Evolutionary conservation across 2,888 invertebrate genomes (phyloP).

Genomic region (Portevinia maculata): DNA sequence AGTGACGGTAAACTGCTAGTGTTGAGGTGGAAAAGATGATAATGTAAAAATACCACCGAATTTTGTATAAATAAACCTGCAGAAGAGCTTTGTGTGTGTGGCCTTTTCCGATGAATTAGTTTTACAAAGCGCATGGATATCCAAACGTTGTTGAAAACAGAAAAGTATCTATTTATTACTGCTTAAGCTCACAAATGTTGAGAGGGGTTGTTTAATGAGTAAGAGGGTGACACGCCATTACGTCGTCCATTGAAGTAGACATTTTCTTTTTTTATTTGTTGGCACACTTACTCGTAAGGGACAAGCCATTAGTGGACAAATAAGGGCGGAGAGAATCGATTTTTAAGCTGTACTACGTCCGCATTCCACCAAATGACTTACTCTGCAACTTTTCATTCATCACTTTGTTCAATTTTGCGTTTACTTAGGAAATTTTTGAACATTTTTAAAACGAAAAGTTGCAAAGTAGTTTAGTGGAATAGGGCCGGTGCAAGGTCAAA

Average conservation of each 20-base stretch:
- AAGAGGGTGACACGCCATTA: slow-evolving; percentile 21
- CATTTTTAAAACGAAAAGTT: too few relatives aligned
- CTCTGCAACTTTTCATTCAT: too few relatives aligned
- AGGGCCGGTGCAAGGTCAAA: too few relatives aligned
- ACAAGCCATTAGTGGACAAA: slow-evolving; percentile 35
- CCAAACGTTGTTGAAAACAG: background rate
- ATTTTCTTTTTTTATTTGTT: background rate
- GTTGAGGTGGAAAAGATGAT: background rate
- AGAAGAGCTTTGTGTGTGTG: slow-evolving; percentile 7
- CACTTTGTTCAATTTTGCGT: too few relatives aligned
- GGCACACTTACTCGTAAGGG: slow-evolving; percentile 37
- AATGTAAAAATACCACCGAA: background rate
- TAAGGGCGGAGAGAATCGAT: slow-evolving; percentile 23
- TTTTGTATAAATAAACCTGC: slow-evolving; percentile 4
- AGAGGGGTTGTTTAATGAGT: slow-evolving; percentile 14
- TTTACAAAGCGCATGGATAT: slow-evolving; percentile 25
- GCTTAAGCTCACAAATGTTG: background rate
- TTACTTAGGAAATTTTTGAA: too few relatives aligned
- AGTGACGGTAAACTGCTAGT: background rate
- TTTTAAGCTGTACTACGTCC: background rate
- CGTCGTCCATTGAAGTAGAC: slow-evolving; percentile 30
- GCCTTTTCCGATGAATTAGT: slow-evolving; percentile 33
- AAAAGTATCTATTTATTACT: background rate
- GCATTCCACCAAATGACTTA: too few relatives aligned
- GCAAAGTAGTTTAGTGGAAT: too few relatives aligned